Conservation (phyloP, 2,888 invertebrate species). For the Rhopalosiphum nymphaeae region DNA sequence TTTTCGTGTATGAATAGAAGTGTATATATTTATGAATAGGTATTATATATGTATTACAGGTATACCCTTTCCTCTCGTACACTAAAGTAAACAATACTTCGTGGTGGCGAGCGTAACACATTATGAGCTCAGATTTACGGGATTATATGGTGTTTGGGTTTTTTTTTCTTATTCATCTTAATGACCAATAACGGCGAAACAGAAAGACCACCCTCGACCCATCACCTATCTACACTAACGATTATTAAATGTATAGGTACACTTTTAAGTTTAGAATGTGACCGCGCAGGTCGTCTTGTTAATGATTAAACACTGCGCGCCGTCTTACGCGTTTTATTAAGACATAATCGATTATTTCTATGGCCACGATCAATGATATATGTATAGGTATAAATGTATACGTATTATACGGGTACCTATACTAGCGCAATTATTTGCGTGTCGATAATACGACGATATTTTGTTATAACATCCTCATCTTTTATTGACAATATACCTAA, state of each 20-base stretch:
- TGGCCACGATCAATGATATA: neutral
- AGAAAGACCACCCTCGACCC: neutral
- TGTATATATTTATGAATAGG: neutral
- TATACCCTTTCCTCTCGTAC: neutral
- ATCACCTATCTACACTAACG: neutral
- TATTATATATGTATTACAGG: neutral
- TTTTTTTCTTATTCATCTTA: neutral
- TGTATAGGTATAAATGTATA: neutral
- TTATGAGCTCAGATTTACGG: neutral
- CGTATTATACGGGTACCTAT: accelerated
- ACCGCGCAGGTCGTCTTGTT: neutral
- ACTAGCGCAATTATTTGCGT: neutral
- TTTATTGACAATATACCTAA: too few relatives aligned
- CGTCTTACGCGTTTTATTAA: neutral
- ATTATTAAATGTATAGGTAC: neutral
- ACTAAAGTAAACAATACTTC: neutral
- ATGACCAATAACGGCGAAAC: neutral
- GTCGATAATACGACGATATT: neutral
- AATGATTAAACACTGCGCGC: neutral
- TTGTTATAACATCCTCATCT: too few relatives aligned
- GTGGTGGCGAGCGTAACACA: neutral
- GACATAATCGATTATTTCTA: neutral
- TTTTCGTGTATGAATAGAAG: neutral
- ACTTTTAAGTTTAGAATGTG: neutral
- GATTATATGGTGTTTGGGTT: neutral